Conservation (phyloP, 2,113 vertebrate genomes). For the Aspiorhynchus laticeps region DNA sequence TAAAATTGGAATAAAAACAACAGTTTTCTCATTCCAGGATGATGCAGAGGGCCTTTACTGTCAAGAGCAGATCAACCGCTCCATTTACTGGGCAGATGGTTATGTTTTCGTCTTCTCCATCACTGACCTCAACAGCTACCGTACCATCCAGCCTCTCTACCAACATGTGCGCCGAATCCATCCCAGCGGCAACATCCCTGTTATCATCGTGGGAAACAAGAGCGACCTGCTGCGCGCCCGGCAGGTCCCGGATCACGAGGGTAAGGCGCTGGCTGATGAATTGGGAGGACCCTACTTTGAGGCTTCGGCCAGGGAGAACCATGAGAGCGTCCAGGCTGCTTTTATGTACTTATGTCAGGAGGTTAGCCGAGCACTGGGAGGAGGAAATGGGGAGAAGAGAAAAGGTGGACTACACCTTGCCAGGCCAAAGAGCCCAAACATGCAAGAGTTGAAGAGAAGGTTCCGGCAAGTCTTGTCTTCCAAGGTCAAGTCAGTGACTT, state of each 20-base stretch:
- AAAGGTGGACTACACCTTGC: conserved; percentile 86
- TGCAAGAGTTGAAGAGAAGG: conserved; percentile 92
- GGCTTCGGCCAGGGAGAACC: conserved; percentile 89
- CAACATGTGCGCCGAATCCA: conserved; percentile 90
- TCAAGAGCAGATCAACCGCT: conserved; percentile 83
- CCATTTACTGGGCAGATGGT: conserved; percentile 93
- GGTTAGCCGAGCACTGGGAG: conserved; percentile 80
- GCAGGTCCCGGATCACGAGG: conserved; percentile 84
- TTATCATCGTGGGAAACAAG: conserved; percentile 91
- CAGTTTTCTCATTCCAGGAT: conserved; percentile 68
- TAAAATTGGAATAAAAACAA: neutral
- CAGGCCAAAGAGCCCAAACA: conserved; percentile 91
- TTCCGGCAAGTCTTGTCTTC: conserved; percentile 90
- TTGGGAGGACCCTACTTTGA: conserved; percentile 84
- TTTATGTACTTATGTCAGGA: conserved; percentile 91
- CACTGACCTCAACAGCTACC: conserved; percentile 87
- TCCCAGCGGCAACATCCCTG: conserved; percentile 87
- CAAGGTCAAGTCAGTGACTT: conserved; percentile 84
- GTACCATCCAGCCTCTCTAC: conserved; percentile 85
- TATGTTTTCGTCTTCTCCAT: conserved; percentile 92
- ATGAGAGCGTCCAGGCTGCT: conserved; percentile 83
- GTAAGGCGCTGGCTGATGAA: conserved; percentile 81
- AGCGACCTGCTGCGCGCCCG: conserved; percentile 87
- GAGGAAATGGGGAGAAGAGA: conserved; percentile 87
- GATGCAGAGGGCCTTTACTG: conserved; percentile 76